Conservation (phyloP, 2,797 vertebrate genomes). For the Pseudochirops corinnae region DNA sequence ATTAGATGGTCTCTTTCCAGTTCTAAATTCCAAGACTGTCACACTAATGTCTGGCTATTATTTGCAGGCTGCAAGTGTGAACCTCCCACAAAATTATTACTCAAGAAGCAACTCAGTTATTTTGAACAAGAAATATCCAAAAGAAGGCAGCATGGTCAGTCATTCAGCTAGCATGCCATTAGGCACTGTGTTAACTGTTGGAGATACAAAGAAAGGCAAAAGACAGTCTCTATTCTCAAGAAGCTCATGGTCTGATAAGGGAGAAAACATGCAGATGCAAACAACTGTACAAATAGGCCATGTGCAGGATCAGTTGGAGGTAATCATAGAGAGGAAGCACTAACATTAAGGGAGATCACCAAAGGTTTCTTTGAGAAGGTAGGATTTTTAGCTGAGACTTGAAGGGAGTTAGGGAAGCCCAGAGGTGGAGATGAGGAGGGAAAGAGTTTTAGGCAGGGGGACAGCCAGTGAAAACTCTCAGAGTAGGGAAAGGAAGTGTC, state of each 20-base stretch:
- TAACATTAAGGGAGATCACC: neutral
- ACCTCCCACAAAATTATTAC: neutral
- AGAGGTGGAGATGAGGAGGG: neutral
- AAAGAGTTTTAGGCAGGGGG: neutral
- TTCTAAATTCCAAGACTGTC: neutral
- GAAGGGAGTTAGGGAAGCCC: neutral
- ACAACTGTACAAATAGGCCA: neutral
- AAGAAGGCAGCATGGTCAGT: neutral
- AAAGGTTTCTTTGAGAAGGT: neutral
- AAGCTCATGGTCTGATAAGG: neutral
- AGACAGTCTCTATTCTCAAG: neutral
- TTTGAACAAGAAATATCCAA: neutral
- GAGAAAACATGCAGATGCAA: neutral
- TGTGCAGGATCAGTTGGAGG: neutral
- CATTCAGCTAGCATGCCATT: neutral
- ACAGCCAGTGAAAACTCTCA: neutral
- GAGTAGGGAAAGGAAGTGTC: neutral
- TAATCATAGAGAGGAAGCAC: neutral
- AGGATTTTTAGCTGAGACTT: neutral
- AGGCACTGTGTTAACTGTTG: neutral
- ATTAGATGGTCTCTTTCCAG: neutral
- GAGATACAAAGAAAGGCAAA: neutral
- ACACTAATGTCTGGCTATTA: neutral
- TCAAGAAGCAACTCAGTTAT: neutral
- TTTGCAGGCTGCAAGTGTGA: neutral